Evolutionary conservation across 2,888 invertebrate genomes (phyloP).

Genomic region (Selenia dentaria): DNA sequence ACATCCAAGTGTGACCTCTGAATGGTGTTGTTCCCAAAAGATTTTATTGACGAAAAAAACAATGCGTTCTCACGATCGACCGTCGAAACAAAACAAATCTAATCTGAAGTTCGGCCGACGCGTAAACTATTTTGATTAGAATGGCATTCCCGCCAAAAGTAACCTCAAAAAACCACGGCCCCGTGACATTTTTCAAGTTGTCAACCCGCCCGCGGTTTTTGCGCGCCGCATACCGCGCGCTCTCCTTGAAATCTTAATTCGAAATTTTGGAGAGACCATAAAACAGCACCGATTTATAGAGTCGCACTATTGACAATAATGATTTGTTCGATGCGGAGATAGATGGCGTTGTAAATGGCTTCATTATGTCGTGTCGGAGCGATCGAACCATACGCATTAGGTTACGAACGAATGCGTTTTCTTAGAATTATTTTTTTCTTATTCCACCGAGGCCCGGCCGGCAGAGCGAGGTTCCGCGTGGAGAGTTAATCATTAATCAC

Average conservation of each 20-base stretch:
- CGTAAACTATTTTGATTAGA: constrained; percentile 85
- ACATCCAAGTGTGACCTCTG: constrained; percentile 44
- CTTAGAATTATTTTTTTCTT: constrained; percentile 52
- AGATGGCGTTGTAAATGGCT: constrained; percentile 58
- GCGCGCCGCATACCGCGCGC: constrained; percentile 61
- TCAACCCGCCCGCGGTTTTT: constrained; percentile 71
- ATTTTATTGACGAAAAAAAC: constrained; percentile 43
- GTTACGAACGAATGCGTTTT: constrained; percentile 38
- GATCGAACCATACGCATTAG: constrained; percentile 38
- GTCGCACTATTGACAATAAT: constrained; percentile 57
- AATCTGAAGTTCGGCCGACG: constrained; percentile 51
- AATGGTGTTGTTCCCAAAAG: constrained; percentile 24
- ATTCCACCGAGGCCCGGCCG: constrained; percentile 18
- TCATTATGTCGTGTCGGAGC: constrained; percentile 56
- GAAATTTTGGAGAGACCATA: constrained; percentile 47
- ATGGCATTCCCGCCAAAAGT: constrained; percentile 76
- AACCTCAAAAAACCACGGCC: constrained; percentile 60
- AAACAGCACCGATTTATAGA: constrained; percentile 67
- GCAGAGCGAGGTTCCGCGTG: constrained; percentile 50
- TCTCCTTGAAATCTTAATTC: constrained; percentile 80
- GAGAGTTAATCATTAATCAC: constrained; percentile 70
- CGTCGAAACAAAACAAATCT: constrained; percentile 52
- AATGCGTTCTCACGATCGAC: constrained; percentile 63
- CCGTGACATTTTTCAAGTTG: constrained; percentile 77
- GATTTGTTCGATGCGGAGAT: constrained; percentile 55